Evolutionary conservation across 2,888 invertebrate species (phyloP).

Genomic region (Periphyllus acericola): DNA sequence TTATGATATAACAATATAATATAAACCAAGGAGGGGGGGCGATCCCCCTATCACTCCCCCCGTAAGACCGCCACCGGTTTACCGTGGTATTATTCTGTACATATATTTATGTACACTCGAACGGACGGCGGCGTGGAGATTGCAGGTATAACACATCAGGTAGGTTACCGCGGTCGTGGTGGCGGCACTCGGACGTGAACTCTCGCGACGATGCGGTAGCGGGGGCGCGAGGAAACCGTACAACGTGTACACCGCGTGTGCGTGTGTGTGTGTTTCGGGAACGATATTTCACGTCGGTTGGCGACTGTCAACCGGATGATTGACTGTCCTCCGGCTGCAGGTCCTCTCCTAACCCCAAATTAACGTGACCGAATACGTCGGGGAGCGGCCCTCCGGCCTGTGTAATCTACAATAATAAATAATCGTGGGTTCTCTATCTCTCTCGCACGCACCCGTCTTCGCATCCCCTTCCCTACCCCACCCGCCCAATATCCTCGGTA

Average conservation of each 20-base stretch:
- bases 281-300: slow-evolving; percentile 58
- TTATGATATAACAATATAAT: no score
- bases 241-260: not conserved
- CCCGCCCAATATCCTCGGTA: not conserved
- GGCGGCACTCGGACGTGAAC: not conserved
- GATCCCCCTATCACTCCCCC: no score
- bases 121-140: not conserved
- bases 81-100: no score
- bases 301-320: slow-evolving; percentile 62
- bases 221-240: not conserved
- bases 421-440: slow-evolving; percentile 10
- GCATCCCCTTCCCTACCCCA: not conserved
- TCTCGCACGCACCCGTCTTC: not conserved
- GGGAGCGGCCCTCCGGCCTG: slow-evolving; percentile 58
- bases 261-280: not conserved
- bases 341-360: slow-evolving; percentile 52
- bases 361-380: slow-evolving; percentile 44
- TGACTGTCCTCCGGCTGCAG: slow-evolving; percentile 58
- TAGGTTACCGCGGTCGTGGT: slow-evolving; percentile 13
- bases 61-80: no score
- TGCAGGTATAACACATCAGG: not conserved
- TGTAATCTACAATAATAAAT: slow-evolving; percentile 61
- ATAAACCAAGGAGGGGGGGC: no score
- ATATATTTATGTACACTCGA: not conserved
- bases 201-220: not conserved